Evolutionary conservation across 1,140 invertebrate genomes (phyloP), one percentile per base, ranked within the genome.

Genomic region (Pseudomyrmex flavicornis): DNA sequence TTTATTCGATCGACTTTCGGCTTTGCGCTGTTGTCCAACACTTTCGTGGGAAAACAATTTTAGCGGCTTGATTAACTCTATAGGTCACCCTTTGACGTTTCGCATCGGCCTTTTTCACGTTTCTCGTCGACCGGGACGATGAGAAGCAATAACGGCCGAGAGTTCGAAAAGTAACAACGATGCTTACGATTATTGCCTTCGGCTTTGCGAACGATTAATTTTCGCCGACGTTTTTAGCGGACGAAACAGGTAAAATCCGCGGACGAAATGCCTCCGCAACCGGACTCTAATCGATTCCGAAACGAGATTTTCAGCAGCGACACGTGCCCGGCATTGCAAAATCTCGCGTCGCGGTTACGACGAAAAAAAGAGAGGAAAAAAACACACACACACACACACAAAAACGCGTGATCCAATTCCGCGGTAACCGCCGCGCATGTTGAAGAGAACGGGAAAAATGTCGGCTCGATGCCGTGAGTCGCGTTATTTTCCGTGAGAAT

Each of bases 251-350:
- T 48, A 58, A 75, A 58, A 35, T 35, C 35, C 26, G 2, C 26
- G 76, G 66, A 13, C 54, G 22, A n/a, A 22, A 9, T 22, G 15
- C 9, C 68, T 44, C 54, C 69, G 70, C 46, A 35, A 62, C 35
- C 65, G 56, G 20, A 58, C 77, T 75, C 70, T 83, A 75, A 83
- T 85, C 85, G 84, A 86, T 87, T 76, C 59, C 46, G 69, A 76
- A 87, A 86, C 70, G 75, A 80, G 75, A 85, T 86, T 85, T 86
- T 66, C 85, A 87, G 7, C 63, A 20, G 54, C 72, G 79, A 86
- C 82, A 69, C 85, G 84, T 83, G 85, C 66, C 48, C 13, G 20
- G 72, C 58, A 80, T 83, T 1, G 66, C 52, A 50, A 83, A 20
- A 46, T 54, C 50, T 5, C 20, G 61, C 46, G 17, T 46, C 52